Evolutionary conservation across 2,888 invertebrate species (phyloP).

Genomic region (Pristionchus japonicus): DNA sequence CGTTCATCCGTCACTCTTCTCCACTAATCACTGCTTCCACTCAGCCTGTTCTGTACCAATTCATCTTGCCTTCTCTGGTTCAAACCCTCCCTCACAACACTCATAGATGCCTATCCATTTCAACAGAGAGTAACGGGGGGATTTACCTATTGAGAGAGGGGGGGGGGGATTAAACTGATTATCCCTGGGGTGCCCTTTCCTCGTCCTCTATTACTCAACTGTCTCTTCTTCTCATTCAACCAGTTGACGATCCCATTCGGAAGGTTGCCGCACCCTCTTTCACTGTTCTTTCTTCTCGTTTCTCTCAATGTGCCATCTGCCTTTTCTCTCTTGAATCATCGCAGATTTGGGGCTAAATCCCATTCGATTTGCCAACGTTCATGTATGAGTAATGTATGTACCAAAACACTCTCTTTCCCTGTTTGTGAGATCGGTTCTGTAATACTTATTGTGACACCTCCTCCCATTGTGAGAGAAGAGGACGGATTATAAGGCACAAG

Average conservation of each 20-base stretch:
- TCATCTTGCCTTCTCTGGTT: not conserved
- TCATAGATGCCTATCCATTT: not conserved
- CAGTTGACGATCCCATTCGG: slow-evolving; percentile 5
- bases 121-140: slow-evolving; percentile 31
- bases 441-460: not conserved
- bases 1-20: slow-evolving; percentile 19
- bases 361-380: not conserved
- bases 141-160: slow-evolving; percentile 3
- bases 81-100: not conserved
- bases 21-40: not conserved
- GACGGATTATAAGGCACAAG: slow-evolving; percentile 10
- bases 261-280: slow-evolving; percentile 8
- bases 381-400: not conserved
- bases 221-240: slow-evolving; percentile 2
- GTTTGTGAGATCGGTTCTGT: slow-evolving; percentile 1
- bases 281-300: not conserved
- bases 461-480: slow-evolving; percentile 15
- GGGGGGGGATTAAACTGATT: slow-evolving; percentile 13
- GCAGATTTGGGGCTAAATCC: not conserved
- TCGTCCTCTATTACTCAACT: slow-evolving; percentile 25
- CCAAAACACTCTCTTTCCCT: not conserved
- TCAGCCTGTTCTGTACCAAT: not conserved
- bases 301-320: not conserved
- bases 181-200: slow-evolving; percentile 27
- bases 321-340: not conserved